Evolutionary conservation across 2,888 invertebrate species (phyloP).

Genomic region (Neoitamus cyanurus): DNA sequence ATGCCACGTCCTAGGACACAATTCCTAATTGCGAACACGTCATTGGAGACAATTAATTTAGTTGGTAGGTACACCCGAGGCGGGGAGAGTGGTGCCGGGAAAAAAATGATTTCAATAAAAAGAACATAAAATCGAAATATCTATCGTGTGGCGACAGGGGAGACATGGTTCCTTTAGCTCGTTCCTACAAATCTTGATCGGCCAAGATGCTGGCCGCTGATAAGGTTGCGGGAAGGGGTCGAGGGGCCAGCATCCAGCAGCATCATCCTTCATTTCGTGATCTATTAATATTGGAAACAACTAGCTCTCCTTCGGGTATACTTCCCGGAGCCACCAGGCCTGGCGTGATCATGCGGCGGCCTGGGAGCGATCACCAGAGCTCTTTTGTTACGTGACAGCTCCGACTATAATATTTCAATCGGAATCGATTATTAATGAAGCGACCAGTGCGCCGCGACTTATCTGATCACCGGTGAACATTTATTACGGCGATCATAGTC

Average conservation of each 20-base stretch:
- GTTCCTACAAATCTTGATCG: conserved; percentile 9
- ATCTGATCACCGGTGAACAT: conserved; percentile 27
- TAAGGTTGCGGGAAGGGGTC: background rate
- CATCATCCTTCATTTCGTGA: conserved; percentile 44
- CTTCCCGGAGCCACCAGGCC: conserved; percentile 10
- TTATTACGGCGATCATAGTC: conserved; percentile 15
- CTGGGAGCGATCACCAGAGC: background rate
- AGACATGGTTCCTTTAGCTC: background rate
- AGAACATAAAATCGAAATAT: conserved; percentile 1
- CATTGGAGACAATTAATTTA: background rate
- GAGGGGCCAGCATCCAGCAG: conserved; percentile 8
- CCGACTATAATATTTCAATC: conserved; percentile 48
- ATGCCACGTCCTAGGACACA: no score
- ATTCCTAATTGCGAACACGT: no score
- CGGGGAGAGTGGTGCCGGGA: background rate
- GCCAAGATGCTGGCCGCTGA: background rate
- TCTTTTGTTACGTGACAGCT: conserved; percentile 32
- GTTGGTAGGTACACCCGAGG: background rate
- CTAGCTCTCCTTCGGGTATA: background rate
- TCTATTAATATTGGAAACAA: conserved; percentile 39
- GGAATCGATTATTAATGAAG: conserved; percentile 46
- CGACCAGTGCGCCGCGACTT: background rate
- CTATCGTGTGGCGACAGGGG: conserved; percentile 10
- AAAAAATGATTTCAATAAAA: conserved; percentile 3
- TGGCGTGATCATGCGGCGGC: background rate